Conservation (phyloP, 1,140 invertebrate species). For the Orussus abietinus region DNA sequence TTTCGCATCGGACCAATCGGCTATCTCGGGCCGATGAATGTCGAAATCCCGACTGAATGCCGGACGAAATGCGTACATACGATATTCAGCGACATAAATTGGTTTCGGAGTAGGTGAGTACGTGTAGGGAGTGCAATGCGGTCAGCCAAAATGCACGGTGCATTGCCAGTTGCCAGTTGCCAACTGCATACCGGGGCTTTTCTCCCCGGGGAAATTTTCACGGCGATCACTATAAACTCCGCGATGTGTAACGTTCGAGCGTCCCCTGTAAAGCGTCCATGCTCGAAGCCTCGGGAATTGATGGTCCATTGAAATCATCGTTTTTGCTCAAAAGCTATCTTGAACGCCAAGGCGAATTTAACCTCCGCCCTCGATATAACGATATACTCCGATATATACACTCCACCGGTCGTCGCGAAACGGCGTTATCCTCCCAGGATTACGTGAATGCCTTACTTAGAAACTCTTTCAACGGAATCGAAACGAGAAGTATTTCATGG, state of each 20-base stretch:
- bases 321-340: no score
- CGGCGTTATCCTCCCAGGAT: no score
- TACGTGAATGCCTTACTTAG: no score
- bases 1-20: no score
- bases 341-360: no score
- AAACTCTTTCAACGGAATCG: no score
- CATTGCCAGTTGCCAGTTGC: neutral
- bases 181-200: neutral
- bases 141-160: neutral
- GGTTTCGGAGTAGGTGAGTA: neutral
- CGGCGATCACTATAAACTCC: constrained; percentile 32
- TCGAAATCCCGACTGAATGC: constrained; percentile 13
- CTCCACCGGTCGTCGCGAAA: no score
- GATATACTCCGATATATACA: no score
- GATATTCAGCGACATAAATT: constrained; percentile 25
- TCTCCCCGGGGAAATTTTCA: constrained; percentile 43
- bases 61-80: constrained; percentile 11
- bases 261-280: neutral
- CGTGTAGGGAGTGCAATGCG: constrained; percentile 1
- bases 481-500: no score
- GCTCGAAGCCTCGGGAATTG: neutral
- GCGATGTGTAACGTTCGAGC: no score
- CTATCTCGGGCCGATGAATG: no score
- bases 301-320: neutral
- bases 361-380: no score